A percentile compares a stretch with the other conserved stretches of the same genome.
These are phyloP conservation scores for Pantherophis vulpinus DNA, from an alignment of 2,797 vertebrate species.

Conservation along the genomic window DNA sequence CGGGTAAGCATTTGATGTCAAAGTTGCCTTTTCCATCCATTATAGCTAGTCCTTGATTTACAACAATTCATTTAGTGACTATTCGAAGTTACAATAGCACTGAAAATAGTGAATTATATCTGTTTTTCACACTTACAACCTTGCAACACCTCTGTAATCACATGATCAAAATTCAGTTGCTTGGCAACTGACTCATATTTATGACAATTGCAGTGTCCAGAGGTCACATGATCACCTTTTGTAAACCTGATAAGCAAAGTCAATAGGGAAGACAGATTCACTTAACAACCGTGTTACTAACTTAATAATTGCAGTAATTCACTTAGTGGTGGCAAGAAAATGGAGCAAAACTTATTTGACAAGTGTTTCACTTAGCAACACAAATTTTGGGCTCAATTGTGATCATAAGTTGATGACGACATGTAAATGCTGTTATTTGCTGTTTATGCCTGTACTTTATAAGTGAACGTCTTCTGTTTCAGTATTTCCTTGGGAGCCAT, in stretches of 20 bases:
- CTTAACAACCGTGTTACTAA: neutral
- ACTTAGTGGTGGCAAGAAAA: neutral
- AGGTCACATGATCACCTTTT: neutral
- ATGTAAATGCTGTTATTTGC: neutral
- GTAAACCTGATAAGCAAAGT: neutral
- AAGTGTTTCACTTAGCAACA: neutral
- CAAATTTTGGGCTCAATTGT: neutral
- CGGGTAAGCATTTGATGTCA: conserved; percentile 78
- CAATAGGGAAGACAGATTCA: neutral
- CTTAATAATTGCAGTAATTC: neutral
- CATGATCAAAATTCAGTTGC: neutral
- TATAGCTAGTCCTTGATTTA: neutral
- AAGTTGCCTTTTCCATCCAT: neutral
- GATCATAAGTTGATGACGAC: neutral
- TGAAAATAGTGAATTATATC: neutral
- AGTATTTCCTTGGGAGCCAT: neutral
- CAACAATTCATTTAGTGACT: neutral
- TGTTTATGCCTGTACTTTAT: neutral
- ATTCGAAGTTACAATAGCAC: neutral
- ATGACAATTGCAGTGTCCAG: neutral
- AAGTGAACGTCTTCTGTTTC: neutral
- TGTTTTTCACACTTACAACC: neutral
- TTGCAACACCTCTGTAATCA: neutral
- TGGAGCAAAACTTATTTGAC: neutral
- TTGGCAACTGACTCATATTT: neutral